Evolutionary conservation across 1,140 invertebrate species (phyloP).

Genomic region (Oreohelix idahoensis): DNA sequence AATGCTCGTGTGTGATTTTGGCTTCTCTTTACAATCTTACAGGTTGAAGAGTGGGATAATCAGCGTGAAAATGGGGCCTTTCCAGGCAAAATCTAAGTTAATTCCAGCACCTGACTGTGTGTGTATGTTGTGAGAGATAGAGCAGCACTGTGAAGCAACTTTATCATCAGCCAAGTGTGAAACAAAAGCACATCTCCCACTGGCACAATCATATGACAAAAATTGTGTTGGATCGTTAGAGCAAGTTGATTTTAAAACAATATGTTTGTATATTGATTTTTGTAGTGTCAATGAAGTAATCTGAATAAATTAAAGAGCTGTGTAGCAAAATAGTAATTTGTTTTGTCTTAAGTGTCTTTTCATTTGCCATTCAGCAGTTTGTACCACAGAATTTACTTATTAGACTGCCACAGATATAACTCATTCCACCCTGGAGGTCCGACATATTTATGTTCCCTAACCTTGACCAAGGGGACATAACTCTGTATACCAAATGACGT

Average conservation of each 20-base stretch:
- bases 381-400: no score
- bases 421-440: no score
- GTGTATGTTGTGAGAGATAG: conserved; percentile 4
- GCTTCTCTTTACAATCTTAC: no score
- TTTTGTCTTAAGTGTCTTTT: no score
- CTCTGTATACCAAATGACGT: no score
- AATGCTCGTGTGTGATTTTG: no score
- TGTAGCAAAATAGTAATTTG: not conserved
- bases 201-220: not conserved
- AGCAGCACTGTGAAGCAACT: not conserved
- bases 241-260: not conserved
- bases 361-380: no score
- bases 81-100: conserved; percentile 78
- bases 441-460: no score
- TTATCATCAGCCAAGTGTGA: not conserved
- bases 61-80: conserved; percentile 87
- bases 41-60: conserved; percentile 90
- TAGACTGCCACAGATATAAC: no score
- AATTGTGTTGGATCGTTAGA: not conserved
- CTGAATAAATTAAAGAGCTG: not conserved
- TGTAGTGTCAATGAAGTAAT: not conserved
- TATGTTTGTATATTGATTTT: not conserved
- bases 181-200: not conserved
- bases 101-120: not conserved
- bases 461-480: no score